Conservation (phyloP, 2,888 invertebrate species). For the Lepidocyrtinus sp. region DNA sequence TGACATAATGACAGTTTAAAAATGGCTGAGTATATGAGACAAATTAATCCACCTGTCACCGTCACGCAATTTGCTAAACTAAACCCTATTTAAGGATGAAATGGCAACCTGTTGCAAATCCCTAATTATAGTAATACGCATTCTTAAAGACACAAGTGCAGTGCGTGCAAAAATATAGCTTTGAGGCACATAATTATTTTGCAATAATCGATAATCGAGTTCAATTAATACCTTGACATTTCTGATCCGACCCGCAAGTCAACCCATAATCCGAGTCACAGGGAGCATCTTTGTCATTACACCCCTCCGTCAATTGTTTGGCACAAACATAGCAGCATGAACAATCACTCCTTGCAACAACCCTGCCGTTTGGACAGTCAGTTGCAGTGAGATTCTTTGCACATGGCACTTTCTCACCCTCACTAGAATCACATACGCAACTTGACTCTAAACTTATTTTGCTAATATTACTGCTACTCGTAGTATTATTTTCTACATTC, state of each 20-base stretch:
- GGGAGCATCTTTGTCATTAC: slow-evolving; percentile 64
- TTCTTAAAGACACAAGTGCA: too few relatives aligned
- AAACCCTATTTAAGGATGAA: too few relatives aligned
- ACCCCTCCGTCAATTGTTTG: slow-evolving; percentile 69
- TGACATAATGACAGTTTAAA: too few relatives aligned
- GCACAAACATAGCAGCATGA: slow-evolving; percentile 69
- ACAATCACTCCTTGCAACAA: slow-evolving; percentile 66
- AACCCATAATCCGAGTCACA: slow-evolving; percentile 68
- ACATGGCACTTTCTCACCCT: slow-evolving; percentile 67
- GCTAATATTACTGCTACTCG: slow-evolving; percentile 2
- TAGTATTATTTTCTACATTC: slow-evolving; percentile 15
- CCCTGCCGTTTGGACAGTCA: slow-evolving; percentile 69
- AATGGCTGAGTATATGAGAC: too few relatives aligned
- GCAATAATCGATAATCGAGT: too few relatives aligned
- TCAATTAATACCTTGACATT: slow-evolving; percentile 67
- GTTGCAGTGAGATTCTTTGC: slow-evolving; percentile 65
- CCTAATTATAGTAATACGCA: too few relatives aligned
- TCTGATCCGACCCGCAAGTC: slow-evolving; percentile 65
- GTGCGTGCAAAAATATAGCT: too few relatives aligned
- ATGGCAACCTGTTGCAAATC: too few relatives aligned
- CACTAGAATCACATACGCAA: slow-evolving; percentile 54
- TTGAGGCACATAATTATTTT: too few relatives aligned
- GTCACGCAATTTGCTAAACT: too few relatives aligned
- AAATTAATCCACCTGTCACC: too few relatives aligned
- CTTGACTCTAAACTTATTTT: too few relatives aligned